Evolutionary conservation across 2,888 invertebrate species (phyloP).

Genomic region (Phragmatobia fuliginosa): DNA sequence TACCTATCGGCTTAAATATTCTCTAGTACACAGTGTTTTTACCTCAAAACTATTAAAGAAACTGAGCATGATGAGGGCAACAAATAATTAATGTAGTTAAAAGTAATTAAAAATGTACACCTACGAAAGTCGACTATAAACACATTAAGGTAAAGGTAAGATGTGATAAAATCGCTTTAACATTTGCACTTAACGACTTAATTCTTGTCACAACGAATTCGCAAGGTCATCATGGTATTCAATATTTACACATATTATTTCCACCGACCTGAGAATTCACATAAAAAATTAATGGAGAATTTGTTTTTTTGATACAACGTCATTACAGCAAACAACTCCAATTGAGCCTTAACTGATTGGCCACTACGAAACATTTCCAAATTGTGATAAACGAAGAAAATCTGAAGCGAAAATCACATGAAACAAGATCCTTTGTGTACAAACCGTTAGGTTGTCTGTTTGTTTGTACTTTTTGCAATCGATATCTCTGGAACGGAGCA

Average conservation of each 20-base stretch:
- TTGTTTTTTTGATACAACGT: not conserved
- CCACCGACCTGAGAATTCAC: not conserved
- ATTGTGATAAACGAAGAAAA: constrained; percentile 32
- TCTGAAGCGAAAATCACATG: constrained; percentile 39
- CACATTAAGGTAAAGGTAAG: no score
- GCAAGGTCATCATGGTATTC: not conserved
- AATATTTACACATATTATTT: not conserved
- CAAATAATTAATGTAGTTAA: no score
- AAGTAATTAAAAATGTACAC: no score
- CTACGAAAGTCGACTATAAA: no score
- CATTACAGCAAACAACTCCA: not conserved
- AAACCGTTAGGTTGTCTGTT: constrained; percentile 67
- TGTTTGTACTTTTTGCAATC: constrained; percentile 76
- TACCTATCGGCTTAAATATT: not conserved
- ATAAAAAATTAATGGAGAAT: not conserved
- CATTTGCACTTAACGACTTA: no score
- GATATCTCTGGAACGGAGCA: constrained; percentile 80
- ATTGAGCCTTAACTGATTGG: constrained; percentile 1
- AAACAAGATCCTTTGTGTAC: constrained; percentile 58
- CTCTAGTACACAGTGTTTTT: not conserved
- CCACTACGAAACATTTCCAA: constrained; percentile 20
- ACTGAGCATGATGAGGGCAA: not conserved
- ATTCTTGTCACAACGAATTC: no score
- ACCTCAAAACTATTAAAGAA: not conserved
- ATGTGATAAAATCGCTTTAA: no score